Evolutionary conservation across 2,888 invertebrate species (phyloP).

Genomic region (Caenorhabditis imperialis): DNA sequence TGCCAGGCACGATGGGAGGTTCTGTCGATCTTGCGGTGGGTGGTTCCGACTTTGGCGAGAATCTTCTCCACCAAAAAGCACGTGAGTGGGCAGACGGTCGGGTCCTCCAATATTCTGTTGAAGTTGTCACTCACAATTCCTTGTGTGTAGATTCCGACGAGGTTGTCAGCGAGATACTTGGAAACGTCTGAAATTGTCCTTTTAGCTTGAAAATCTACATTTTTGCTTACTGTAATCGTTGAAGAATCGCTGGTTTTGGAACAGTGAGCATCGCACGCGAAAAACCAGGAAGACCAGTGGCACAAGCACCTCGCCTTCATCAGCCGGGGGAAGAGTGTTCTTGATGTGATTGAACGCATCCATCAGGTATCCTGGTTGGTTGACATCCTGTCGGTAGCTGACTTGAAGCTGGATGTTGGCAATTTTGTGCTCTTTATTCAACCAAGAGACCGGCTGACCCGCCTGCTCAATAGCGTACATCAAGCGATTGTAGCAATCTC

Average conservation of each 20-base stretch:
- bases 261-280: not conserved
- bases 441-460: slow-evolving; percentile 9
- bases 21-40: slow-evolving; percentile 13
- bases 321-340: not conserved
- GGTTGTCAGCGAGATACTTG: slow-evolving; percentile 17
- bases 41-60: slow-evolving; percentile 48
- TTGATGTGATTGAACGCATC: not conserved
- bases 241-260: not conserved
- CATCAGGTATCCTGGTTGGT: not conserved
- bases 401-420: not conserved
- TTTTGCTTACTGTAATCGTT: slow-evolving; percentile 26
- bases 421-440: not conserved
- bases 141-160: slow-evolving; percentile 7
- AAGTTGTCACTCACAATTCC: slow-evolving; percentile 12
- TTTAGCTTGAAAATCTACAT: not conserved
- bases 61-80: slow-evolving; percentile 42
- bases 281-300: slow-evolving; percentile 13
- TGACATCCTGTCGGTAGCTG: not conserved
- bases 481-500: not conserved
- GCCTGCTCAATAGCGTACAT: slow-evolving; percentile 5
- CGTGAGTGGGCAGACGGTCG: slow-evolving; percentile 11
- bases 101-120: not conserved
- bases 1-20: slow-evolving; percentile 20
- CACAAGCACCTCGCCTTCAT: not conserved
- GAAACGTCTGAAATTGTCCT: slow-evolving; percentile 10